Evolutionary conservation across 2,888 invertebrate species (phyloP), one percentile per base, ranked within the genome.

Genomic region (Ennomos erosarius): DNA sequence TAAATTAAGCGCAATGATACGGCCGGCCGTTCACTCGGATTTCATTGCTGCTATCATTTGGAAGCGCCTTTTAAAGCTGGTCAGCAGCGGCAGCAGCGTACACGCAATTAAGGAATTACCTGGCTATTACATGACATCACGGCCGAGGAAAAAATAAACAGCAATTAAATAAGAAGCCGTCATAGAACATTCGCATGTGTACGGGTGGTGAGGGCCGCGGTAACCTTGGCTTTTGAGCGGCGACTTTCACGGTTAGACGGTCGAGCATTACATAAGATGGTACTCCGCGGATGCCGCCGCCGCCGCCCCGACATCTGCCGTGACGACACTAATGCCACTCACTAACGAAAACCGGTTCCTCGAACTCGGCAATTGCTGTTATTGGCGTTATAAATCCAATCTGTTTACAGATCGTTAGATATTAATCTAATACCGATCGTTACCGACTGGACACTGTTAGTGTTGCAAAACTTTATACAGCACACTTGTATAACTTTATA

Each of bases 221-320:
- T 90, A 90, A 91, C 92, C 92, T 92, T 92, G 92, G 91, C 90
- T 90, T 90, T 91, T 90, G 90, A 90, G 87, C 86, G 88, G 87
- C 82, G 86, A 91, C 92, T 92, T 92, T 92, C 92, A 92, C 91
- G 92, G 91, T 92, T 91, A 90, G 90, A 87, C 88, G 85, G 88
- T 77, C 82, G 87, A 70, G 71, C 67, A 81, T 89, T 90, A 90
- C 87, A 88, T 90, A 89, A 91, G 90, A 88, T 87, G 88, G 76
- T 74, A 70, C 73, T 71, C 70, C 74, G 73, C 74, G 64, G 71
- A 52, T 44, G 68, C 70, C 78, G 70, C 45, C 47, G 69, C 70
- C 78, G 56, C 49, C 45, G 53, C 16, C 37, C 36, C 55, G 67
- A 62, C 65, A 68, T 65, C 86, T 84, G 82, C 84, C 78, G 73